Evolutionary conservation across 1,140 invertebrate genomes (phyloP).

Genomic region (Papilio machaon): DNA sequence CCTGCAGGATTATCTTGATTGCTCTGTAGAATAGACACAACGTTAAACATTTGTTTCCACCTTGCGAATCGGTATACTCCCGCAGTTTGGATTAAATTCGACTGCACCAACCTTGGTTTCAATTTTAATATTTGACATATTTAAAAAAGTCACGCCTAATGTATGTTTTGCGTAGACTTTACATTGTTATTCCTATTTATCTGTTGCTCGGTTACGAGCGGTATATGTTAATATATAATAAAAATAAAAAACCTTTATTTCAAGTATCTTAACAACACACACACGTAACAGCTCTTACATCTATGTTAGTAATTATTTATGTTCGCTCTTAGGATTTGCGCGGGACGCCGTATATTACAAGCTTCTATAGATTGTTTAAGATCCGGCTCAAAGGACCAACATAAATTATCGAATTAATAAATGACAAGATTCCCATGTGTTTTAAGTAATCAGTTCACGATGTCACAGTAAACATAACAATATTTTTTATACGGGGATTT

Average conservation of each 20-base stretch:
- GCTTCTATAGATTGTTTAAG: not conserved
- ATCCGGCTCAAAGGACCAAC: not conserved
- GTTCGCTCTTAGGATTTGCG: too few relatives aligned
- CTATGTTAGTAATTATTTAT: too few relatives aligned
- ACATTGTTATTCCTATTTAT: not conserved
- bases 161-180: not conserved
- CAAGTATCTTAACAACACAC: too few relatives aligned
- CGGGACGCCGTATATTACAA: too few relatives aligned
- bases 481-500: too few relatives aligned
- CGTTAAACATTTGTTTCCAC: constrained; percentile 30
- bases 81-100: not conserved
- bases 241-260: too few relatives aligned
- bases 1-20: constrained; percentile 33
- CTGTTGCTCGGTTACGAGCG: too few relatives aligned
- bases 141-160: not conserved
- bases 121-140: too few relatives aligned
- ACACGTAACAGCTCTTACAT: too few relatives aligned
- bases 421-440: not conserved
- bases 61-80: not conserved
- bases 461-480: too few relatives aligned
- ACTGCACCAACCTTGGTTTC: not conserved
- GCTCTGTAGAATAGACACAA: constrained; percentile 25
- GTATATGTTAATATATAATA: too few relatives aligned
- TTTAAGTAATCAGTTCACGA: too few relatives aligned
- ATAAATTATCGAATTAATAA: not conserved